Evolutionary conservation across 1,140 invertebrate genomes (phyloP).

Genomic region (Microplitis demolitor): DNA sequence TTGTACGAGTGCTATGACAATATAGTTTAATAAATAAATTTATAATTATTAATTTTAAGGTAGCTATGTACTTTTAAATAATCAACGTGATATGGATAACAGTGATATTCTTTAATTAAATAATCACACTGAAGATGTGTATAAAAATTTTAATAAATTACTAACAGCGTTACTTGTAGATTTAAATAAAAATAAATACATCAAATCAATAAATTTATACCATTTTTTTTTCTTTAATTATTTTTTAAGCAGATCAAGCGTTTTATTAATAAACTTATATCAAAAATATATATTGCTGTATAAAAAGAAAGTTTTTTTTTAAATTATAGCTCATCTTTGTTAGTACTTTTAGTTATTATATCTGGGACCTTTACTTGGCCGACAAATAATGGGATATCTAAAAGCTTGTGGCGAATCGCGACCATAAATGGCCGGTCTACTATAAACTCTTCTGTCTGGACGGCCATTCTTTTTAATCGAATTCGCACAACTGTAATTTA

Average conservation of each 20-base stretch:
- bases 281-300: conserved; percentile 12
- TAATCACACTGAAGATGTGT: too few species aligned
- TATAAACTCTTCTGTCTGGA: conserved; percentile 36
- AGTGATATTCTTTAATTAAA: background rate
- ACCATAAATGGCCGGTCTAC: conserved; percentile 54
- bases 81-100: background rate
- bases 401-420: conserved; percentile 44
- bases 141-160: too few species aligned
- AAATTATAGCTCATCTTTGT: conserved; percentile 50
- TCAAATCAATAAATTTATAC: too few species aligned
- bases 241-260: background rate
- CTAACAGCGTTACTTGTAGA: background rate
- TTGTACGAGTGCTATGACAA: too few species aligned
- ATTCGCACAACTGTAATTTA: conserved; percentile 39
- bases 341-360: background rate
- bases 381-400: conserved; percentile 48
- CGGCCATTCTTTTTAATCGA: conserved; percentile 35
- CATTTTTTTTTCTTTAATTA: background rate
- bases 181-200: background rate
- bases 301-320: background rate
- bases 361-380: conserved; percentile 46
- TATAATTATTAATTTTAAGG: background rate
- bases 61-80: too few species aligned
- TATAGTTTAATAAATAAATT: background rate
- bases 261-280: conserved; percentile 3